These are phyloP conservation scores for Tenebrio molitor DNA, from an alignment of 1,140 invertebrate genomes.

Conservation along the genomic window DNA sequence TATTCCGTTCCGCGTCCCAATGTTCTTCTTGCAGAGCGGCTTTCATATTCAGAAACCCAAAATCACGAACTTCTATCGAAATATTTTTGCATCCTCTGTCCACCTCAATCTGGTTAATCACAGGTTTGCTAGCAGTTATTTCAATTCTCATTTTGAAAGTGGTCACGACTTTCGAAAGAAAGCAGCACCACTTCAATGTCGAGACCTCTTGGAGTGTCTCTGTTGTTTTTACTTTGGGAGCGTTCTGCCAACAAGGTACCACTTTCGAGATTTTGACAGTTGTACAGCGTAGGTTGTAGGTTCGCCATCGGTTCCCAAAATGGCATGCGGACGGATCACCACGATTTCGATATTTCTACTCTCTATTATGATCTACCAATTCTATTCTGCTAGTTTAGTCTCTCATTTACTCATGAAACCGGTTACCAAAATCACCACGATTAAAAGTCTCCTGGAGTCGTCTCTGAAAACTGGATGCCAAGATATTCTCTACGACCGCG, in stretches of 20 bases:
- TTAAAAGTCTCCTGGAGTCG: slow-evolving; percentile 26
- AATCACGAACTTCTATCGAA: slow-evolving; percentile 69
- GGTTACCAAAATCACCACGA: slow-evolving; percentile 32
- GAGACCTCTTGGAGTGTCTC: slow-evolving; percentile 55
- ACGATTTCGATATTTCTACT: slow-evolving; percentile 49
- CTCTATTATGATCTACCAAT: slow-evolving; percentile 52
- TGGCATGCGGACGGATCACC: slow-evolving; percentile 47
- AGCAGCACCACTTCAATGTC: slow-evolving; percentile 4
- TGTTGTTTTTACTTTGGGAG: slow-evolving; percentile 65
- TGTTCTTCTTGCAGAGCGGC: no score
- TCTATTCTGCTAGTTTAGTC: slow-evolving; percentile 55
- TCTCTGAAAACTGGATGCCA: slow-evolving; percentile 39
- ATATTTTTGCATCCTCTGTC: slow-evolving; percentile 72
- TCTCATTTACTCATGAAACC: slow-evolving; percentile 46
- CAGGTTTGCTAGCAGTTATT: slow-evolving; percentile 62
- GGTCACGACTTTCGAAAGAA: slow-evolving; percentile 47
- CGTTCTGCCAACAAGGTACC: slow-evolving; percentile 65
- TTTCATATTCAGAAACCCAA: no score
- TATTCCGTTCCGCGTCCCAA: no score
- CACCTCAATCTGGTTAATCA: slow-evolving; percentile 70
- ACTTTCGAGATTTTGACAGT: no score
- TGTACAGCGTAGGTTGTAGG: slow-evolving; percentile 42
- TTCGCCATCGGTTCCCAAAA: slow-evolving; percentile 11
- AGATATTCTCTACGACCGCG: slow-evolving; percentile 41
- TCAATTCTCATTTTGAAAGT: slow-evolving; percentile 63